phyloP scores from a whole-genome alignment of 2,113 vertebrate genomes.

The Hydropotes inermis region DNA sequence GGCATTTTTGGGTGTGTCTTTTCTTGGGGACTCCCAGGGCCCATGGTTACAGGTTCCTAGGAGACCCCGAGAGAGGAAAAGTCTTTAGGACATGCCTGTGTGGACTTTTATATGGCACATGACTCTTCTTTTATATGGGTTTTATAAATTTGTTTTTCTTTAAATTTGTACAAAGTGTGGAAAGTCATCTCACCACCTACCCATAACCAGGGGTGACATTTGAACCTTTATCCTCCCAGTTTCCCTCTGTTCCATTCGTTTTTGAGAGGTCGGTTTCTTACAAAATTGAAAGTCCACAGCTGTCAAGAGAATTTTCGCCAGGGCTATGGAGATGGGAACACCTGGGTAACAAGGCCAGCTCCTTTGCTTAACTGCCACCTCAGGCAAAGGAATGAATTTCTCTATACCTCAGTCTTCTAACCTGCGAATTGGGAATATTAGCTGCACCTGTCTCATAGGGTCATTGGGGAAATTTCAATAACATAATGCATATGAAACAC shows the following conservation, averaged over 20 bases:
- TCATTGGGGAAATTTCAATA: not conserved
- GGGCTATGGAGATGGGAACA: not conserved
- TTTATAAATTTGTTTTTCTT: not conserved
- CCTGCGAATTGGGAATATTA: not conserved
- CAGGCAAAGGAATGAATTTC: not conserved
- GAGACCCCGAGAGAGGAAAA: not conserved
- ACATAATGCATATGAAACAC: not conserved
- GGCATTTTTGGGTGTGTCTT: not conserved
- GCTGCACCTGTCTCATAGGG: not conserved
- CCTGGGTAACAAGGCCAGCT: not conserved
- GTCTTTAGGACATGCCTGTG: not conserved
- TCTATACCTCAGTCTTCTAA: not conserved
- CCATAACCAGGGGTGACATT: not conserved
- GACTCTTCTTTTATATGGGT: not conserved
- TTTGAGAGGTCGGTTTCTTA: not conserved
- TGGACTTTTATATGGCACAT: not conserved
- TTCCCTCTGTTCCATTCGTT: not conserved
- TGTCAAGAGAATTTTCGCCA: not conserved
- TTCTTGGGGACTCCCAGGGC: not conserved
- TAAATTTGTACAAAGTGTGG: not conserved
- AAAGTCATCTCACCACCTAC: not conserved
- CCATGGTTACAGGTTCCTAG: fast-evolving
- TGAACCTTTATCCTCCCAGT: not conserved
- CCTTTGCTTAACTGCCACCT: not conserved
- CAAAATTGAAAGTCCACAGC: not conserved